Conservation (phyloP, 2,797 vertebrate species). For the Oreochromis grahami region DNA sequence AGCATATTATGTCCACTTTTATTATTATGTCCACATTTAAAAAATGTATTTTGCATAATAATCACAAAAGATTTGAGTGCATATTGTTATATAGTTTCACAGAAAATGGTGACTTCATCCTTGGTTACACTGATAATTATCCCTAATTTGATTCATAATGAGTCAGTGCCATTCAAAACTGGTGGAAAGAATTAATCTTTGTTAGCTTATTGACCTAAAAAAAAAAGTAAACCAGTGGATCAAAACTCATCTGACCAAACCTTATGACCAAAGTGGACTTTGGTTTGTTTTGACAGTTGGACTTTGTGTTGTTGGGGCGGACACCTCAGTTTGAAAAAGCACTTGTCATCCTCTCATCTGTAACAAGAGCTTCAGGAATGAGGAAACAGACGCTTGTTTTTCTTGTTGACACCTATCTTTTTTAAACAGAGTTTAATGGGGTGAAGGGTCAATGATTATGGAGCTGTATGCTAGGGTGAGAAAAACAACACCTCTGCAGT, state of each 20-base stretch:
- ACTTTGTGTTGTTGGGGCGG: constrained; percentile 43
- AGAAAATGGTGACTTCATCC: neutral
- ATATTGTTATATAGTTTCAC: neutral
- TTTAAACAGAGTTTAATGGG: neutral
- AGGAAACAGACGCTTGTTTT: constrained; percentile 8
- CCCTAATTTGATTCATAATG: neutral
- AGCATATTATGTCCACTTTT: neutral
- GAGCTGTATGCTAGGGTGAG: neutral
- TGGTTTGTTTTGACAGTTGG: constrained; percentile 63
- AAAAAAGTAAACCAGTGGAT: neutral
- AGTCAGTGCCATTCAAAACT: neutral
- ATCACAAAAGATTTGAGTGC: neutral
- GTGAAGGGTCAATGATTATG: neutral
- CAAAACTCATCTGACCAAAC: constrained; percentile 2
- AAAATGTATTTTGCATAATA: neutral
- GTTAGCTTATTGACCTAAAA: neutral
- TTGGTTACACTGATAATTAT: neutral
- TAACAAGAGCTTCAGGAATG: neutral
- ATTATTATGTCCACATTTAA: neutral
- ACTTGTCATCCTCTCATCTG: neutral
- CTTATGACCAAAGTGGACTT: constrained; percentile 47
- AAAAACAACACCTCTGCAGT: neutral
- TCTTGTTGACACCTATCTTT: neutral
- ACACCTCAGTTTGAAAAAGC: constrained; percentile 40
- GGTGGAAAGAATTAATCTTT: neutral